These are phyloP conservation scores for Hypomesus transpacificus DNA, from an alignment of 2,113 vertebrate genomes.

Conservation along the genomic window DNA sequence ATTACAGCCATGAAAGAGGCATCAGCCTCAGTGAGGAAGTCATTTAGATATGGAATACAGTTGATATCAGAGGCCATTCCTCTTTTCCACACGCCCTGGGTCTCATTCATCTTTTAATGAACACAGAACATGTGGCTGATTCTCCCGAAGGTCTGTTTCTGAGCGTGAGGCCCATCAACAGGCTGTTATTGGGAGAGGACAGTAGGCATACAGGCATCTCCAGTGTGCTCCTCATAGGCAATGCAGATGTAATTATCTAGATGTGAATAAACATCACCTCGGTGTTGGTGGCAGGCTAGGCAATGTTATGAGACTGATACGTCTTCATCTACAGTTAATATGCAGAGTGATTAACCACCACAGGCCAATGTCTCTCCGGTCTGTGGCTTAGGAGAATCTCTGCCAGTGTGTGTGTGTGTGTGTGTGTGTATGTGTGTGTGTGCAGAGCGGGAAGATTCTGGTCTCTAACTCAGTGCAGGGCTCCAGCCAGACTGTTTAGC, in stretches of 20 bases:
- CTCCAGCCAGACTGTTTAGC: constrained; percentile 26
- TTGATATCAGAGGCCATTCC: constrained; percentile 20
- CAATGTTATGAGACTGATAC: constrained; percentile 32
- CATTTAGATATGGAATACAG: constrained; percentile 22
- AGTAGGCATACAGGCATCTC: background rate
- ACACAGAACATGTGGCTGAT: constrained; percentile 12
- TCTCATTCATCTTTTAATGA: constrained; percentile 46
- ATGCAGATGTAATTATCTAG: constrained; percentile 24
- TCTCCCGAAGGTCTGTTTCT: constrained; percentile 20
- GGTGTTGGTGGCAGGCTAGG: background rate
- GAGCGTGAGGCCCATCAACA: too few relatives aligned
- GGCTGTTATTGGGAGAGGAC: background rate
- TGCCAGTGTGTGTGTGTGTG: background rate
- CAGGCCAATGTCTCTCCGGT: constrained; percentile 32
- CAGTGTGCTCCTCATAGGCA: constrained; percentile 3
- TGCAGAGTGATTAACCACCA: constrained; percentile 50
- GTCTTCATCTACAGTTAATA: constrained; percentile 39
- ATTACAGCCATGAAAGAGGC: constrained; percentile 42
- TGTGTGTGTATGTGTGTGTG: background rate
- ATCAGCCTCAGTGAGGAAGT: constrained; percentile 19
- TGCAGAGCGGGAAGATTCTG: constrained; percentile 7
- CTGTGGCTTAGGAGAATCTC: constrained; percentile 30
- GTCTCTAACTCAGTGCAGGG: constrained; percentile 31
- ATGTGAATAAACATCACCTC: constrained; percentile 27
- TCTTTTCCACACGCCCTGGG: constrained; percentile 26